A percentile compares a stretch with the other conserved stretches of the same genome.
phyloP scores from a whole-genome alignment of 2,888 invertebrate genomes.

The Trichogramma evanescens region DNA sequence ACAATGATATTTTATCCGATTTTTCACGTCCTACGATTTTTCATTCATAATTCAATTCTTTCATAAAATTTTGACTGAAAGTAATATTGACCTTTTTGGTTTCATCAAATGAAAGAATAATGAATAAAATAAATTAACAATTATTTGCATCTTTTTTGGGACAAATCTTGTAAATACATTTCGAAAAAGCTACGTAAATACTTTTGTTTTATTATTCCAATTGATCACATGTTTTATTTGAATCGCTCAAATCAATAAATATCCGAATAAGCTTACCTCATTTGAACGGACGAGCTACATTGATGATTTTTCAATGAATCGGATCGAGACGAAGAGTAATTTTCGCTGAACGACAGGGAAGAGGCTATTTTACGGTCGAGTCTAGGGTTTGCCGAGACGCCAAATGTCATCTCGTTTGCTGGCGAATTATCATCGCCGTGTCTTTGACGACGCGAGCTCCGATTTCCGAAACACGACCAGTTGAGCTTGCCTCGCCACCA shows the following conservation, averaged over 20 bases:
- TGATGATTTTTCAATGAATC: slow-evolving; percentile 76
- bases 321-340: slow-evolving; percentile 69
- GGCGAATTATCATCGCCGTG: slow-evolving; percentile 54
- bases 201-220: too few species aligned
- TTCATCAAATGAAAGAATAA: too few species aligned
- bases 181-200: too few species aligned
- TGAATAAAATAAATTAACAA: too few species aligned
- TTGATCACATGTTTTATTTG: too few species aligned
- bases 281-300: slow-evolving; percentile 62
- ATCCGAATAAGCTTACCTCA: slow-evolving; percentile 35
- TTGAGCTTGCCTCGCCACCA: slow-evolving; percentile 45
- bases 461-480: slow-evolving; percentile 45
- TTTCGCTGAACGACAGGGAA: slow-evolving; percentile 81
- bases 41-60: too few species aligned
- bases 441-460: slow-evolving; percentile 44
- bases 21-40: too few species aligned
- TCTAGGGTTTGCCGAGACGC: slow-evolving; percentile 68
- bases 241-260: neutral
- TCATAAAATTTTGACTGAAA: too few species aligned
- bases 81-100: too few species aligned
- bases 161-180: too few species aligned
- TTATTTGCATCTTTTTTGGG: too few species aligned
- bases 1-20: too few species aligned
- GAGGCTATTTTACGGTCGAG: slow-evolving; percentile 72
- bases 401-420: slow-evolving; percentile 51